Conservation (phyloP, 2,113 vertebrate species). For the Equus przewalskii region DNA sequence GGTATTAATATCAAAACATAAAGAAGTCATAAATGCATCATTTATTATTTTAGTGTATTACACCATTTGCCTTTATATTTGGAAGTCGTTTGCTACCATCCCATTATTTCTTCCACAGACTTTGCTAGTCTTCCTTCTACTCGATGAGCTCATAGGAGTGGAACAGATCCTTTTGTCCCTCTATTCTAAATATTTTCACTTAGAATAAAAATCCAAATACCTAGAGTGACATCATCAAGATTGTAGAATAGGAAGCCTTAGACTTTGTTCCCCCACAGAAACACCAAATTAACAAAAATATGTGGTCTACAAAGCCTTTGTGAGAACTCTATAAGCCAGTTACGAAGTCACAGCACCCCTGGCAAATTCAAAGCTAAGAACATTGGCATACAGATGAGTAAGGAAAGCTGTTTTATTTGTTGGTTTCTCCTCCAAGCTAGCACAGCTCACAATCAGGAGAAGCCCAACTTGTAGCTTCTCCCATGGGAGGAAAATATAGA, state of each 20-base stretch:
- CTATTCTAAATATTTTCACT: not conserved
- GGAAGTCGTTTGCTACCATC: not conserved
- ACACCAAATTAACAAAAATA: not conserved
- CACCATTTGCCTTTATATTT: not conserved
- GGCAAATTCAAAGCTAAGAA: not conserved
- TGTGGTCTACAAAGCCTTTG: not conserved
- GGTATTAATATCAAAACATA: not conserved
- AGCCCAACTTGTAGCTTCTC: not conserved
- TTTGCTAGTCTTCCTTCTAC: not conserved
- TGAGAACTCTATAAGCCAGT: not conserved
- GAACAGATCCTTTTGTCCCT: not conserved
- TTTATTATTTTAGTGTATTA: not conserved
- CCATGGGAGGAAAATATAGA: not conserved
- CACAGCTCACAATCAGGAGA: not conserved
- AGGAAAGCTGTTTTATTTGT: not conserved
- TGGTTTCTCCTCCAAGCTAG: not conserved
- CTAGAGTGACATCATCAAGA: not conserved
- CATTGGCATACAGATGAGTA: not conserved
- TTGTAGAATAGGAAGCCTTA: not conserved
- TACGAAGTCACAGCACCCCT: not conserved
- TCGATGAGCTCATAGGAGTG: not conserved
- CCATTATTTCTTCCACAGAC: not conserved
- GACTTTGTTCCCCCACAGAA: accelerated
- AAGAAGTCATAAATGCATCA: not conserved
- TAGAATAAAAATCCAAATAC: not conserved